Evolutionary conservation across 2,888 invertebrate genomes (phyloP), one percentile per base, ranked within the genome.

Genomic region (Nomada hirtipes): DNA sequence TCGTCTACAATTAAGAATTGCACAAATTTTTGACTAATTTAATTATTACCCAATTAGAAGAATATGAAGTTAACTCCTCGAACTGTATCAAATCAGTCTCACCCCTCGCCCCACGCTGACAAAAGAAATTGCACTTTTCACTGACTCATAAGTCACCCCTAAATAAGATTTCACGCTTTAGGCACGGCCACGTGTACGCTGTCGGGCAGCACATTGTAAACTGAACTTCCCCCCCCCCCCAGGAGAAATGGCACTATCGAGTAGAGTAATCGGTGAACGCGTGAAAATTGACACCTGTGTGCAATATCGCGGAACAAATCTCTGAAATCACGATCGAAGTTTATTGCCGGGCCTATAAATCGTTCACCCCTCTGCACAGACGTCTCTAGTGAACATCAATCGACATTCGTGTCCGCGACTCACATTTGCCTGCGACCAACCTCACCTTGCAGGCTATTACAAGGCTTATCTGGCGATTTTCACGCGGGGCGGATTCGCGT

Each of bases 301-400:
- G 63, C 63, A 67, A 42, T 84, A 84, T 88, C 88, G 61, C 71
- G 53, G 74, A 63, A 85, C 83, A 83, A 88, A 88, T 88, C 88
- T 79, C 50, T 65, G 72, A 74, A 83, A 86, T 86, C 81, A 73
- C 59, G 76, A 85, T 88, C 82, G 65, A 69, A 50, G 76, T 82
- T 78, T 76, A 86, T 85, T 83, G 85, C 82, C 72, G 60, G 44
- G 47, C 79, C 84, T 76, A 50, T 88, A 88, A 84, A 88, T 88
- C 82, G 64, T 29, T 29, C 20, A 36, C 20, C 47, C 64, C 50
- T 61, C 64, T 44, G 11, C 20, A 57, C 36, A 15, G 55, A 59
- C 63, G 55, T 52, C 42, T 50, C n/a, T 47, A 26, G 59, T 10
- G 57, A 4, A 15, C 23, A 53, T n/a, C 50, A 20, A 71, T 76